A percentile compares a stretch with the other conserved stretches of the same genome.
Conservation (phyloP, 2,113 vertebrate species). For the Laticauda laticaudata region DNA sequence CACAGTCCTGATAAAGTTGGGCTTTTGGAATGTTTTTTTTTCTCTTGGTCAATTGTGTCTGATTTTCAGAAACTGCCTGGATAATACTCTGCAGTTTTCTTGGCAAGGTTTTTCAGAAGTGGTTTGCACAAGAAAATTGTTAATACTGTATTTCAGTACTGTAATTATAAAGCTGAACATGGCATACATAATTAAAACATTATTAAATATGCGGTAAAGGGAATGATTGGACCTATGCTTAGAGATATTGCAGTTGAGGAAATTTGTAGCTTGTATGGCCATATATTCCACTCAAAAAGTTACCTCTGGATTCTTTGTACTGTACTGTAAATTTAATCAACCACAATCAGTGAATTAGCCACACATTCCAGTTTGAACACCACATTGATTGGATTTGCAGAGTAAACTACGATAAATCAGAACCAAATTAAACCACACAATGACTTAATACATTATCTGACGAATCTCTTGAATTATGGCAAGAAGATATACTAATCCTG, state of each 20-base stretch:
- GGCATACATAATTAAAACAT: neutral
- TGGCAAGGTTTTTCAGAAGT: neutral
- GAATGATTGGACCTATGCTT: neutral
- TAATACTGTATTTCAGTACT: neutral
- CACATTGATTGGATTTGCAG: neutral
- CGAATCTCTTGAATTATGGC: neutral
- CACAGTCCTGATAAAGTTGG: neutral
- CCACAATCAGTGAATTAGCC: neutral
- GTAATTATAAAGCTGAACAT: neutral
- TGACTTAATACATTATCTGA: neutral
- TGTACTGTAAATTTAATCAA: neutral
- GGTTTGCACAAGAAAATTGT: neutral
- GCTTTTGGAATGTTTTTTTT: neutral
- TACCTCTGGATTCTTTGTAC: neutral
- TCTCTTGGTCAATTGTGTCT: neutral
- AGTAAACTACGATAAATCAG: neutral
- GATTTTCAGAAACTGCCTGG: neutral
- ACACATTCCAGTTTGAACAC: neutral
- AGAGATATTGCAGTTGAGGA: neutral
- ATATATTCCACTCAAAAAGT: neutral
- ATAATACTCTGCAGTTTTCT: neutral
- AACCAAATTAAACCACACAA: neutral
- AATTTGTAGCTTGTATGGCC: neutral
- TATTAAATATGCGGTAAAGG: neutral
- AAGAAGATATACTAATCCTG: neutral